A percentile compares a stretch with the other conserved stretches of the same genome.
Conservation (phyloP, 1,140 invertebrate genomes). For the Oreohelix idahoensis region DNA sequence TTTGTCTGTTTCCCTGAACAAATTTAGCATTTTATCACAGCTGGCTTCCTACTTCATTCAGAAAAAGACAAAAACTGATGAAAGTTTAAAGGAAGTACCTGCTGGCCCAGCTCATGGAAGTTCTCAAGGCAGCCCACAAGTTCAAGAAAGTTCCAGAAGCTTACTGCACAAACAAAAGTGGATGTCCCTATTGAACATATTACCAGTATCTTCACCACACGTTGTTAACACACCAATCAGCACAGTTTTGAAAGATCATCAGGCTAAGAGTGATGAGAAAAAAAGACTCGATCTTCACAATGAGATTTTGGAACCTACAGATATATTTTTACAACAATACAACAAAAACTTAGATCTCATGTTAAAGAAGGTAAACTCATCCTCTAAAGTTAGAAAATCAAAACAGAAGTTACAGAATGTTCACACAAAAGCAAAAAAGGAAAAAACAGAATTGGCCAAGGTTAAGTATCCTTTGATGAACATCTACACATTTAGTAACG, state of each 20-base stretch:
- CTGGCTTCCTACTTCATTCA: background rate
- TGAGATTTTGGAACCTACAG: background rate
- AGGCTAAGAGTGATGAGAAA: background rate
- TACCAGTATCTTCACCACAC: background rate
- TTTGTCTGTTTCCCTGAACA: background rate
- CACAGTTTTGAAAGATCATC: background rate
- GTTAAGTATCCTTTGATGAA: background rate
- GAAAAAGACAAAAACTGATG: background rate
- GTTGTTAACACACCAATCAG: background rate
- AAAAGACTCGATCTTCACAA: background rate
- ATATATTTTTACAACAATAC: background rate
- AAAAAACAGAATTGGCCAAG: background rate
- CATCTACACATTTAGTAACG: background rate
- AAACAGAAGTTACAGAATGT: background rate
- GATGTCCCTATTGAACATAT: background rate
- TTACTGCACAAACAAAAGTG: background rate
- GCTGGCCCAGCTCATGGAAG: background rate
- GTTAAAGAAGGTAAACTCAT: background rate
- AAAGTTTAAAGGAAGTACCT: background rate
- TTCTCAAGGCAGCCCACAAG: background rate
- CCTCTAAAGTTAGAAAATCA: background rate
- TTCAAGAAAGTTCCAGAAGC: background rate
- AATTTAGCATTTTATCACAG: background rate
- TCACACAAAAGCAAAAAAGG: background rate
- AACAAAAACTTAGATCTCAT: background rate